Base-by-base conservation (phyloP, 2,797 vertebrate genomes). In the Diplodus puntazzo region DNA sequence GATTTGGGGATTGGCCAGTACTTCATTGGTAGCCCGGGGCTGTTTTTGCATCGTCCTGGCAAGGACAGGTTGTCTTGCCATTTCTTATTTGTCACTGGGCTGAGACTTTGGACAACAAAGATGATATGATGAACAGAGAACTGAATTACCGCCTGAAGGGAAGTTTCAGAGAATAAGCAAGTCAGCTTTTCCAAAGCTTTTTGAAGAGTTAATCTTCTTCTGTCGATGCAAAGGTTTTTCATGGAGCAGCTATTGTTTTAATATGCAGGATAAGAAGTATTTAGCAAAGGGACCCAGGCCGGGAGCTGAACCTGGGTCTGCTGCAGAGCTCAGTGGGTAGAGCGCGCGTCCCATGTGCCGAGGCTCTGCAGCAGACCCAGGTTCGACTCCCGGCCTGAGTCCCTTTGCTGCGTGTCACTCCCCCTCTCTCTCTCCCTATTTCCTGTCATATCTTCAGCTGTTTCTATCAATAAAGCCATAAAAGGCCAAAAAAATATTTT, bases 1-100 rank as follows among this genome's bases (percentile, higher is more conserved):
- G 85, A 86, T 90, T 73, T 80, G 54, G 65, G 77, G 75, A 84
- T 80, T 77, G 83, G 76, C 78, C 76, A 16, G 80, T 79, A 77
- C 72, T 79, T 88, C 69, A 86, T 69, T 27, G 66, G 54, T 16
- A 30, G 77, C 88, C 82, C 1, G 12, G 20, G 82, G 89, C 80
- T 81, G 64, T 80, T 91, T 87, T 82, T 68, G 55, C 75, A 55
- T 83, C 3, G 57, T 48, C 5, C 72, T 42, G 34, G 73, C 70
- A 76, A 72, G 73, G 79, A 81, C 83, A 86, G 71, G 52, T 77
- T 68, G 70, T 75, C 81, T 73, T 72, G 81, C 68, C n/a, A 11
- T 55, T 79, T 65, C 70, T 79, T 77, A 90, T 92, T 80, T 83
- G 80, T 89, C 77, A 84, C 84, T 6, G 0, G 49, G 63, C 70